Base-by-base conservation (phyloP, 2,888 invertebrate genomes). In the Mimumesa dahlbomi region DNA sequence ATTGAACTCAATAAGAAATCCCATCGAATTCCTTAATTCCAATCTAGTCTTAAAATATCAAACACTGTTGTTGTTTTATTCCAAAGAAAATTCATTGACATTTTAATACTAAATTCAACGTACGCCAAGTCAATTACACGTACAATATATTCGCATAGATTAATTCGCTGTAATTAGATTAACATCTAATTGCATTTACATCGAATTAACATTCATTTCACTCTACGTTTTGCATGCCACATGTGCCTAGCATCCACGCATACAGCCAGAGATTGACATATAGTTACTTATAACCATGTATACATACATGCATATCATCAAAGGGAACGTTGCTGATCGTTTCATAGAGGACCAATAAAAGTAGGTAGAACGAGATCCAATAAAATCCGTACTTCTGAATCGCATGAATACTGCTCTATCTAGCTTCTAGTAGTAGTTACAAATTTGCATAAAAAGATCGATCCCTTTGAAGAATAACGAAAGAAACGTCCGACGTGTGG, bases 381-480 rank as follows among this genome's bases (percentile, higher is more conserved):
- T 79, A 80, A 75, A 77, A 80, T 80, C 70, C 58, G 50, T 75
- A 59, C 70, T 77, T 56, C 46, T 46, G 34, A 79, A 80, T 79
- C 68, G 62, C 64, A 74, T 52, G 65, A 53, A 70, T 67, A 69
- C 52, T 64, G 73, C 63, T 68, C 48, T 54, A 48, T 58, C 67
- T 64, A 58, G 56, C 57, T 53, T 73, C 58, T 67, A 81, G 76
- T 70, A 73, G 66, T 65, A 72, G 73, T 79, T 73, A 78, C 71
- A 71, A 77, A 79, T 81, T 81, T 80, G 72, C 72, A 72, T 78
- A 73, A 57, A 25, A 73, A 63, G 66, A 54, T 74, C 78, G 75
- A 31, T 29, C 36, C 71, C 72, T 80, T 78, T 76, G 81, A 77
- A 34, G 67, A 78, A 76, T 69, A 68, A 61, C 65, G 64, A 59